Conservation (phyloP, 2,888 invertebrate species). For the Hirtodrosophila confusa region DNA sequence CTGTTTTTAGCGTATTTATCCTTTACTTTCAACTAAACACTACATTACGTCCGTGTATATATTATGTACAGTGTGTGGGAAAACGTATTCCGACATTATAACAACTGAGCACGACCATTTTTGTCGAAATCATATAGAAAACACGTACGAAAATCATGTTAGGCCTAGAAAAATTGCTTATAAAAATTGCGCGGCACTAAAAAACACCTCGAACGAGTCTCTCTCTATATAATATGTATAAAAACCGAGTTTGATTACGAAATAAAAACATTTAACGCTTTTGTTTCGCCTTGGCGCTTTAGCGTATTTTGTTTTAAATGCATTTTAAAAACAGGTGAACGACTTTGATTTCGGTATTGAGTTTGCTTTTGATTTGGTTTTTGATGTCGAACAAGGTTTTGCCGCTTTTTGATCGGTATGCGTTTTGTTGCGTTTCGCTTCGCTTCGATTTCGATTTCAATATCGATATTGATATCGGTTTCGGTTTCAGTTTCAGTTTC, state of each 20-base stretch:
- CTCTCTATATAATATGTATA: constrained; percentile 29
- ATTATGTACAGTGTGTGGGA: constrained; percentile 64
- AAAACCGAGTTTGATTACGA: constrained; percentile 58
- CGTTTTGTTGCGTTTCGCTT: constrained; percentile 36
- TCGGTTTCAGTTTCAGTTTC: constrained; percentile 41
- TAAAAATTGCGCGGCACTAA: constrained; percentile 67
- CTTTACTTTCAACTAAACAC: constrained; percentile 44
- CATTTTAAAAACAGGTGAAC: constrained; percentile 78
- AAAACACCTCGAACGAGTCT: constrained; percentile 26
- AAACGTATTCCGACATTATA: constrained; percentile 35
- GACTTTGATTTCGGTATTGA: constrained; percentile 69
- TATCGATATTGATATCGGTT: constrained; percentile 14
- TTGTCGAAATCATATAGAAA: constrained; percentile 44
- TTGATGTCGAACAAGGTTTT: not conserved
- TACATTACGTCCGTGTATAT: constrained; percentile 24
- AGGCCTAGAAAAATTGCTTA: constrained; percentile 78
- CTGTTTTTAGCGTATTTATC: not conserved
- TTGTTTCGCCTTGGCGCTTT: constrained; percentile 4
- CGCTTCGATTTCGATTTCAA: constrained; percentile 34
- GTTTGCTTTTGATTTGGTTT: constrained; percentile 41
- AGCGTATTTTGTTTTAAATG: constrained; percentile 62
- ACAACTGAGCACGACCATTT: constrained; percentile 19
- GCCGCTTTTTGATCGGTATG: constrained; percentile 4
- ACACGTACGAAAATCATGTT: constrained; percentile 42
- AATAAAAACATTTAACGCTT: constrained; percentile 52